phyloP scores from a whole-genome alignment of 1,140 invertebrate genomes.

The Platyura marginata region DNA sequence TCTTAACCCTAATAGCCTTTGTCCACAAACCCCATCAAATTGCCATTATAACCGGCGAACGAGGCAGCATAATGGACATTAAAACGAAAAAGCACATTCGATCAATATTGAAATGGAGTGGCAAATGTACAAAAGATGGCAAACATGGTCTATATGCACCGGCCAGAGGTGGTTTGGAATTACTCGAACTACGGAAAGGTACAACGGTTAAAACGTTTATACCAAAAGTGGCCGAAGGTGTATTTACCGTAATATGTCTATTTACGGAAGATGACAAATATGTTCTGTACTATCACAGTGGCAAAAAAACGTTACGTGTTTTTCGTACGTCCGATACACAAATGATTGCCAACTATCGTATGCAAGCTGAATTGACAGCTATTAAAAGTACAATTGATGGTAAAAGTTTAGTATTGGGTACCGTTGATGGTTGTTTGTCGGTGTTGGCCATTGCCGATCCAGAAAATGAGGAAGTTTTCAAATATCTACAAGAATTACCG shows the following conservation, averaged over 20 bases:
- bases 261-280: slow-evolving; percentile 91
- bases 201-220: slow-evolving; percentile 58
- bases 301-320: slow-evolving; percentile 76
- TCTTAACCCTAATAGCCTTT: slow-evolving; percentile 48
- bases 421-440: slow-evolving; percentile 84
- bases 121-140: slow-evolving; percentile 67
- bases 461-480: slow-evolving; percentile 36
- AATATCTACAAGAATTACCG: slow-evolving; percentile 46
- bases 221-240: slow-evolving; percentile 85
- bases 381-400: slow-evolving; percentile 70
- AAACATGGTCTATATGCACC: slow-evolving; percentile 87
- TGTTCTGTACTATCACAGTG: slow-evolving; percentile 92
- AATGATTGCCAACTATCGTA: slow-evolving; percentile 82
- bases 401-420: slow-evolving; percentile 64
- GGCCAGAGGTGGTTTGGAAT: slow-evolving; percentile 73
- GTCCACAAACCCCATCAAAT: slow-evolving; percentile 67
- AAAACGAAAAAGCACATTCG: slow-evolving; percentile 58
- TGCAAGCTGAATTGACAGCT: slow-evolving; percentile 78
- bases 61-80: slow-evolving; percentile 71
- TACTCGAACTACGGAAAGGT: slow-evolving; percentile 53
- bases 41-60: slow-evolving; percentile 77
- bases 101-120: slow-evolving; percentile 64
- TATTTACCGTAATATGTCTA: slow-evolving; percentile 85
- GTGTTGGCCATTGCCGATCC: slow-evolving; percentile 82
- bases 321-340: slow-evolving; percentile 75